phyloP scores from a whole-genome alignment of 2,888 invertebrate species.

The Troides aeacus region DNA sequence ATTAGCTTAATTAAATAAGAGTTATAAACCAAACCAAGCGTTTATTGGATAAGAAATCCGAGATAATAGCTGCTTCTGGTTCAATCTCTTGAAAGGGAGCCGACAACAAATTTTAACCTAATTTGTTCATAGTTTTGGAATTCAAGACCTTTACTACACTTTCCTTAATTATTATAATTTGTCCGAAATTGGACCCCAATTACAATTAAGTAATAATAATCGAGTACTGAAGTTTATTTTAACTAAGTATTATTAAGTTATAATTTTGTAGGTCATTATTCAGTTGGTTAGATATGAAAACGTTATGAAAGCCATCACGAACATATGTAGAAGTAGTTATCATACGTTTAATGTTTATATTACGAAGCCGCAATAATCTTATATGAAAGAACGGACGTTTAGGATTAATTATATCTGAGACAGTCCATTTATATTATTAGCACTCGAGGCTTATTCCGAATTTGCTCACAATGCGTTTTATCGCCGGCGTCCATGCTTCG shows the following conservation, averaged over 20 bases:
- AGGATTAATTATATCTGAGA: conserved; percentile 10
- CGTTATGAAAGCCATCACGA: too few relatives aligned
- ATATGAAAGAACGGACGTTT: not conserved
- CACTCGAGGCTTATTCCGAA: conserved; percentile 16
- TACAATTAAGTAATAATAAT: not conserved
- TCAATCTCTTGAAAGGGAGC: conserved; percentile 38
- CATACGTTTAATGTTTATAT: too few relatives aligned
- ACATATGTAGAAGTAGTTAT: too few relatives aligned
- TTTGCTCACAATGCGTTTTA: conserved; percentile 33
- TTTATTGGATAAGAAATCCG: conserved; percentile 50
- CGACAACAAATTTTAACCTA: conserved; percentile 47
- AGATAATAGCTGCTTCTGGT: conserved; percentile 46
- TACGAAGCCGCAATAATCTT: not conserved
- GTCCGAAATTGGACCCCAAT: not conserved
- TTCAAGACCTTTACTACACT: conserved; percentile 10
- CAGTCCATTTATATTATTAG: conserved; percentile 21
- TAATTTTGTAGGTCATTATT: not conserved
- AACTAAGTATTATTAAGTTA: not conserved
- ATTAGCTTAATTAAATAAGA: conserved; percentile 71
- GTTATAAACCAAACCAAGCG: conserved; percentile 52
- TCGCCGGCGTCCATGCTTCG: conserved; percentile 25
- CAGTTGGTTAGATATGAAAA: too few relatives aligned
- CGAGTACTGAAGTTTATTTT: not conserved
- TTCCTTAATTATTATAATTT: conserved; percentile 16
- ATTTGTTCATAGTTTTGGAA: conserved; percentile 42